Percentiles rank a stretch among this genome's conserved stretches.
phyloP scores from a whole-genome alignment of 2,113 vertebrate genomes.

The Crocuta crocuta region DNA sequence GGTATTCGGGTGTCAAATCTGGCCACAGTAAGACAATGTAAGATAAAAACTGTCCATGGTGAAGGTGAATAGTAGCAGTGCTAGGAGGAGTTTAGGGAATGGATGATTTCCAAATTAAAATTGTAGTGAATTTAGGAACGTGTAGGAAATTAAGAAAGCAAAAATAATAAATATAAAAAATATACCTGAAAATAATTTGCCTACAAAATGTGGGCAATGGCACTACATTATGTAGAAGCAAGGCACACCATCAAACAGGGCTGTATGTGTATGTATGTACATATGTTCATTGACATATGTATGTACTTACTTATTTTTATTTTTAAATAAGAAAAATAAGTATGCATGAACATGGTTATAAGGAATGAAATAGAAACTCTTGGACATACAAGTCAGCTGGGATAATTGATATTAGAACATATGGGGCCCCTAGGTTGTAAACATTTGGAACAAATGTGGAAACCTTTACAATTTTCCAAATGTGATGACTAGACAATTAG shows the following conservation, averaged over 20 bases:
- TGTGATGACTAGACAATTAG: not conserved
- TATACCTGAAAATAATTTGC: not conserved
- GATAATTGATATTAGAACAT: not conserved
- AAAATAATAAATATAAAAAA: not conserved
- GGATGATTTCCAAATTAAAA: not conserved
- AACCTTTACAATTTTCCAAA: not conserved
- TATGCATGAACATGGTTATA: not conserved
- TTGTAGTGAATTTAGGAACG: not conserved
- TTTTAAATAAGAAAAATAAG: not conserved
- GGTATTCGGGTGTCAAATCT: not conserved
- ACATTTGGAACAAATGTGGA: not conserved
- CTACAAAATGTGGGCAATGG: not conserved
- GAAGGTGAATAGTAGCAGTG: not conserved
- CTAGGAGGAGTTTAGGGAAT: not conserved
- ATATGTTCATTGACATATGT: too few relatives aligned
- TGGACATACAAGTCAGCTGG: not conserved
- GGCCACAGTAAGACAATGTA: not conserved
- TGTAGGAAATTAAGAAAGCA: not conserved
- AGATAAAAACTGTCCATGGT: not conserved
- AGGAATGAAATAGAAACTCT: not conserved
- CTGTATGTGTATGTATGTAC: not conserved
- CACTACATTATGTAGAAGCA: not conserved
- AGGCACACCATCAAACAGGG: not conserved
- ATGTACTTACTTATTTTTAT: not conserved
- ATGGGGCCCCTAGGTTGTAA: not conserved